A percentile compares a stretch with the other conserved stretches of the same genome.
phyloP scores from a whole-genome alignment of 2,888 invertebrate genomes.

The Heliothis peltigera region DNA sequence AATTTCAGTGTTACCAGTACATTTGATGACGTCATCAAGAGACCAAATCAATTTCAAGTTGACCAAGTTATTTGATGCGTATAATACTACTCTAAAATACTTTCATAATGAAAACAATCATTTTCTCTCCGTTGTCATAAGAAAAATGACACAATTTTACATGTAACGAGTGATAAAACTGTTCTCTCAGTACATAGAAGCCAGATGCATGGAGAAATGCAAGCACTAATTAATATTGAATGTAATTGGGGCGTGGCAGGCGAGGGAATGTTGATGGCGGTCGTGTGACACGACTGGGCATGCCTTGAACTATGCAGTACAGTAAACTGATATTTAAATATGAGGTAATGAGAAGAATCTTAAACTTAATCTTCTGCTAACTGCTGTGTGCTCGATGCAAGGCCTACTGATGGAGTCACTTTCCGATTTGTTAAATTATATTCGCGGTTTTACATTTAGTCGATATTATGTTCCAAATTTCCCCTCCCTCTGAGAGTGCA shows the following conservation, averaged over 20 bases:
- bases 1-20: no score
- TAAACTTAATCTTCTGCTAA: background rate
- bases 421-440: background rate
- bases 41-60: no score
- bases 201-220: constrained; percentile 24
- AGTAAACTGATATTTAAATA: constrained; percentile 1
- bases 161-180: background rate
- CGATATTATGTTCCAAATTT: background rate
- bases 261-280: constrained; percentile 24
- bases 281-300: constrained; percentile 17
- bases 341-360: background rate
- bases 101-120: no score
- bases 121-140: background rate
- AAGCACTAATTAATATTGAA: constrained; percentile 31
- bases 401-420: no score
- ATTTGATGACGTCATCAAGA: no score
- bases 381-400: no score
- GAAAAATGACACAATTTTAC: background rate
- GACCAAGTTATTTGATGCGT: no score
- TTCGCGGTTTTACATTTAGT: background rate
- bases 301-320: constrained; percentile 5
- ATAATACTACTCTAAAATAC: no score
- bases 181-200: background rate
- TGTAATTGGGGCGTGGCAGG: constrained; percentile 33
- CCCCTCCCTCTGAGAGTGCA: no score